Conservation (phyloP, 2,113 vertebrate genomes). For the Alethe diademata region DNA sequence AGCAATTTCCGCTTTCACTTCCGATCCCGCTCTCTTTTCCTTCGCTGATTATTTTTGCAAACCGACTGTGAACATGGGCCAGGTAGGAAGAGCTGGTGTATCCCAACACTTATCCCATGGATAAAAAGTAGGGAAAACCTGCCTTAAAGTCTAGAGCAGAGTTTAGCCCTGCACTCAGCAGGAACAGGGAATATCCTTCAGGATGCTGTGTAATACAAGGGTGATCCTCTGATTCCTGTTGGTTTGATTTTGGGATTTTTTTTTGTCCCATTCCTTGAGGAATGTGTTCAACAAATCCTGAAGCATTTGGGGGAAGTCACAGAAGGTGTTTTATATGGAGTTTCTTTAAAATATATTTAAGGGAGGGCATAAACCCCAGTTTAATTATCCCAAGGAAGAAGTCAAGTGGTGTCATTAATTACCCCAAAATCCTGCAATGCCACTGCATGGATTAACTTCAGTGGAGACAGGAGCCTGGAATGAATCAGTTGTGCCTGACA, state of each 20-base stretch:
- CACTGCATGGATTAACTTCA: not conserved
- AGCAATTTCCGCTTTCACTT: constrained; percentile 94
- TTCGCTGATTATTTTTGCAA: constrained; percentile 97
- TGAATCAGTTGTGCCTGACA: not conserved
- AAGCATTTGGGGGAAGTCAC: not conserved
- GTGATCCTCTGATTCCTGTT: not conserved
- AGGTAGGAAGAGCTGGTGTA: constrained; percentile 55
- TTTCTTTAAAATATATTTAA: not conserved
- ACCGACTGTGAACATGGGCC: constrained; percentile 81
- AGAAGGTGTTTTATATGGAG: not conserved
- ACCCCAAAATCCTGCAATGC: not conserved
- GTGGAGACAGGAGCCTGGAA: not conserved
- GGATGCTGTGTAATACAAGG: not conserved
- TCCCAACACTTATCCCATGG: not conserved
- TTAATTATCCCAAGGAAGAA: not conserved
- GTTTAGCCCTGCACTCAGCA: not conserved
- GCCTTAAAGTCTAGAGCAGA: not conserved
- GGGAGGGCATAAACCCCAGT: not conserved
- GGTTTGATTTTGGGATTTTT: not conserved
- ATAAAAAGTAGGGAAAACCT: not conserved
- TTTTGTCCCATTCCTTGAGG: not conserved
- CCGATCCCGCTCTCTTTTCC: constrained; percentile 90
- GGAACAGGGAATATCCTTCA: not conserved
- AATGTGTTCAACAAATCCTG: not conserved
- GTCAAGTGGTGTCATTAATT: not conserved